Evolutionary conservation across 2,797 vertebrate species (phyloP), one percentile per base, ranked within the genome.

Genomic region (Poecile montanus): DNA sequence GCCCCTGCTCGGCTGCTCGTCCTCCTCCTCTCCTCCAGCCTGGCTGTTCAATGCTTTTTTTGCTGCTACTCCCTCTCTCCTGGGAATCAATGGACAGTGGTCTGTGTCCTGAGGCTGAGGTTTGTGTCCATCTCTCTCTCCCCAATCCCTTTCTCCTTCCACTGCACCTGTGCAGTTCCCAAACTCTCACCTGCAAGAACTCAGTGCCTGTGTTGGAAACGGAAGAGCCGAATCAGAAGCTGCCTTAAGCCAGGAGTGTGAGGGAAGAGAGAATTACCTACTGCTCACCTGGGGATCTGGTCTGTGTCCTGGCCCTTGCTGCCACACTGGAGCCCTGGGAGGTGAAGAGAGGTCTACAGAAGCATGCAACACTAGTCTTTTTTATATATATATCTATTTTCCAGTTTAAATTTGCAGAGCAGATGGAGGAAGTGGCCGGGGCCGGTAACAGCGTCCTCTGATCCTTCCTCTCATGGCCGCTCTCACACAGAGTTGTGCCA

Each of bases 51-150:
- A 88, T 21, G 95, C 93, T 95, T 93, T 91, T 93, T 91, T 96
- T 96, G 95, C 97, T 97, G 96, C 97, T 97, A 97, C 91, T 97
- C 89, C 93, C 92, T 94, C 81, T 92, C 26, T 89, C 93, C 96
- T 96, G 95, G 95, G 96, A 82, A 89, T 92, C 83, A 83, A 93
- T 81, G 85, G 95, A 93, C 91, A 65, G 72, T 76, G 86, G 71
- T 67, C 85, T 80, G 83, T 81, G 86, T 93, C 84, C 84, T 3
- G 20, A 85, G 56, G 85, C 81, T 88, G 95, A 89, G 88, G 84
- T 95, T 91, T 74, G 76, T 91, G 91, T 67, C 47, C 75, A 30
- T 90, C 51, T 83, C 57, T 95, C 65, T 65, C 63, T 62, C 62
- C 27, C 51, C 5, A 1, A 9, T 18, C 51, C 74, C 54, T 63